Percentiles rank a stretch among this genome's conserved stretches.
These are phyloP conservation scores for Cebidichthys violaceus DNA, from an alignment of 2,113 vertebrate species.

Conservation along the genomic window DNA sequence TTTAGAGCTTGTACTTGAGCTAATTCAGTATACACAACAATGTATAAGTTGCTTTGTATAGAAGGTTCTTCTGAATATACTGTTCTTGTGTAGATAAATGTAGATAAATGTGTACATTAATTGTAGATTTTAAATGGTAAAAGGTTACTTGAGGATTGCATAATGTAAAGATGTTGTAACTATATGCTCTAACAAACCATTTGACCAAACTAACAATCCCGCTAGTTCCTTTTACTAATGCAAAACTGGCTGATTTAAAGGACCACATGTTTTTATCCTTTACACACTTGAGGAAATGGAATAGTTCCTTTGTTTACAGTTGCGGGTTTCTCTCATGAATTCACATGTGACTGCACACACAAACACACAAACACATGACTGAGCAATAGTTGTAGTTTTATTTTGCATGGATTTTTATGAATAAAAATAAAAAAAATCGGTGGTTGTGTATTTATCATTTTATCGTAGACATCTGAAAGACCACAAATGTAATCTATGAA, in stretches of 20 bases:
- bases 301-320: conserved; percentile 64
- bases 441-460: conserved; percentile 22
- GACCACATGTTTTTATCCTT: conserved; percentile 41
- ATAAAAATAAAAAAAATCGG: conserved; percentile 29
- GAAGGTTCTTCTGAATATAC: conserved; percentile 78
- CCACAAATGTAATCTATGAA: background rate
- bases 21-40: conserved; percentile 38
- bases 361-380: background rate
- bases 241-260: conserved; percentile 47
- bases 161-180: conserved; percentile 71
- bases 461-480: background rate
- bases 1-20: conserved; percentile 16
- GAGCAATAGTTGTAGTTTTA: conserved; percentile 46
- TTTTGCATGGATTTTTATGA: conserved; percentile 59
- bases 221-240: conserved; percentile 29
- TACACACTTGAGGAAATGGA: conserved; percentile 37
- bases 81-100: conserved; percentile 79
- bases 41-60: conserved; percentile 62
- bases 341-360: background rate
- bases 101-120: conserved; percentile 84
- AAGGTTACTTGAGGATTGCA: conserved; percentile 71
- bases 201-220: conserved; percentile 41
- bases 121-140: conserved; percentile 82
- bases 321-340: conserved; percentile 38
- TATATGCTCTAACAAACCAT: conserved; percentile 47